Evolutionary conservation across 2,113 vertebrate species (phyloP), one percentile per base, ranked within the genome.

Genomic region (Sylvietta virens): DNA sequence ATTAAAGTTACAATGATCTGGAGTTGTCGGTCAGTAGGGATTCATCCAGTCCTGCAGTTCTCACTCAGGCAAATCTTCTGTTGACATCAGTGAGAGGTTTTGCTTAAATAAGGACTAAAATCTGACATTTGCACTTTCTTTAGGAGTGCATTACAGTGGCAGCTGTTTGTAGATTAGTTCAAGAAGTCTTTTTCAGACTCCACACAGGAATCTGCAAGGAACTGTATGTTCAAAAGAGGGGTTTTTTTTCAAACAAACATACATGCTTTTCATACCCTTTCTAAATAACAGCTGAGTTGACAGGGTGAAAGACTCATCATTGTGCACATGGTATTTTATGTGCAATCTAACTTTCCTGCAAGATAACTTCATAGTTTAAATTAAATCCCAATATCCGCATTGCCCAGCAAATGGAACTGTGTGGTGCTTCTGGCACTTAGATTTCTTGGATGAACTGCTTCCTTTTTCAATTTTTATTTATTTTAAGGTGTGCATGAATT

Each of bases 201-300:
- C 66, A 65, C 86, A 64, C 74, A 82, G 73, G 87, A 96, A 92
- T 96, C 88, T 96, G 82, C 77, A 65, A 64, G 70, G 81, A 91
- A 44, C 81, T 97, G 15, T 92, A 92, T 79, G 88, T 95, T 95
- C 94, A 96, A 94, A 96, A 96, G 89, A 91, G 40, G n/a, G n/a
- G 45, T 53, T 37, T 31, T 91, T 94, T 70, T 19, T 4, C 64
- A 91, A 81, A 87, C 82, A 93, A 96, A 85, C 92, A 93, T 95
- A 88, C 77, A 94, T 96, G 80, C 88, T 97, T 97, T 92, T 96
- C 90, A 96, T 97, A 90, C 70, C 81, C 92, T 89, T 94, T 91
- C 80, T 72, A 89, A 96, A 94, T 94, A 95, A 96, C 96, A 96
- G 94, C 96, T 96, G 97, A 97, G 64, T 94, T 97, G 96, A 95